These are phyloP conservation scores for Montipora foliosa DNA, from an alignment of 64 coral and sea anemone species.

Conservation along the genomic window DNA sequence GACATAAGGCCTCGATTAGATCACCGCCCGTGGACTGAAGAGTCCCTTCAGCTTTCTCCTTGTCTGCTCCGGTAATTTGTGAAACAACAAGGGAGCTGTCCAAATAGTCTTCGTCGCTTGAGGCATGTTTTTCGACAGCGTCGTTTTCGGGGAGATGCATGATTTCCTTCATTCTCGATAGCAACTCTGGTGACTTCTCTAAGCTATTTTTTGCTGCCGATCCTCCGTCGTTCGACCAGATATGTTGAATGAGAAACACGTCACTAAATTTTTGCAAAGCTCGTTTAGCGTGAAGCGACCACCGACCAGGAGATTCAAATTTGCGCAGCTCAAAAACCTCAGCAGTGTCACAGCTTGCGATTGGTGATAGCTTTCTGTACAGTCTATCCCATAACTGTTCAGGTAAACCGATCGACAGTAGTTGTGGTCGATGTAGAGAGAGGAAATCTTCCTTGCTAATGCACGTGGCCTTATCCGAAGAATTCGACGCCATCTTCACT, in stretches of 20 bases:
- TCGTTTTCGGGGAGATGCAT: slow-evolving; percentile 50
- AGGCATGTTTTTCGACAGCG: background rate
- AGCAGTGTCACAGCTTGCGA: slow-evolving; percentile 35
- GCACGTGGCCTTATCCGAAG: slow-evolving; percentile 60
- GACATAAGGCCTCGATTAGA: slow-evolving; percentile 75
- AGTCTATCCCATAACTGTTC: slow-evolving; percentile 81
- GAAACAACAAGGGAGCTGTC: slow-evolving; percentile 70
- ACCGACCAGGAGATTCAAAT: slow-evolving; percentile 47
- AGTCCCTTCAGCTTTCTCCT: slow-evolving; percentile 67
- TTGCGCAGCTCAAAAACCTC: slow-evolving; percentile 76
- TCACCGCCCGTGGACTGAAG: slow-evolving; percentile 62
- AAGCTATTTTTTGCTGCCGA: slow-evolving; percentile 69
- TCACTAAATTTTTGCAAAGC: slow-evolving; percentile 71
- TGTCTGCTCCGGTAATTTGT: slow-evolving; percentile 53
- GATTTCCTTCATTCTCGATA: slow-evolving; percentile 72
- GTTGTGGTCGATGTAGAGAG: slow-evolving; percentile 73
- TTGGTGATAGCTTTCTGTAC: slow-evolving; percentile 75
- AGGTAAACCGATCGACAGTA: slow-evolving; percentile 82
- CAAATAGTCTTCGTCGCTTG: slow-evolving; percentile 1
- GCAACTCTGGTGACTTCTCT: slow-evolving; percentile 65
- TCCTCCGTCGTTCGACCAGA: slow-evolving; percentile 81
- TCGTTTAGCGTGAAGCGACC: slow-evolving; percentile 69
- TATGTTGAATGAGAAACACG: slow-evolving; percentile 78
- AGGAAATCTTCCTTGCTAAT: slow-evolving; percentile 83
- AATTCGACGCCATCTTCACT: slow-evolving; percentile 75